Base-by-base conservation (phyloP, 2,113 vertebrate genomes). In the Cercopithecus mona region DNA sequence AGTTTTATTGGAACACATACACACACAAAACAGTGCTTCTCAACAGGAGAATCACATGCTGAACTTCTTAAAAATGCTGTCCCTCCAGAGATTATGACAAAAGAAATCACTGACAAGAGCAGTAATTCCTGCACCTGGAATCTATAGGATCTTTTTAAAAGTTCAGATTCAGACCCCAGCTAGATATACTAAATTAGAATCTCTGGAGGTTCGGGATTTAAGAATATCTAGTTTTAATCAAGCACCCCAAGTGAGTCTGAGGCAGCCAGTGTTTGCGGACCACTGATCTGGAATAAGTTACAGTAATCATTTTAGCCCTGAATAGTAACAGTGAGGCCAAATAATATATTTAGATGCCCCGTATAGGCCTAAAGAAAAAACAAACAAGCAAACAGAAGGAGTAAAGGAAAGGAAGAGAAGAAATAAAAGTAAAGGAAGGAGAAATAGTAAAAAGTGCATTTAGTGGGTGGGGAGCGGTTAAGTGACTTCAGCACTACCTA, bases 21-120 rank as follows among this genome's bases (percentile, higher is more conserved):
- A 82, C 38, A 70, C 38, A 73, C 70, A 73, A 40, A 25, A 27
- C 22, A 93, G 32, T 75, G 64, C 91, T 52, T 68, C 1, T 68
- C n/a, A 82, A 76, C 9, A 78, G 48, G 35, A 61, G 40, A 68
- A 40, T 90, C 55, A 84, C 40, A 70, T 13, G 23, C 25, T 75
- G 22, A 94, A 91, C 40, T 50, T 84, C 61, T 45, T 84, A 83
- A 91, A 94, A 97, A 61, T 78, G 48, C 59, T 90, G 30, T 40
- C 48, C 18, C 18, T 55, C 30, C 40, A 90, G n/a, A 94, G n/a
- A 88, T 6, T 57, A 14, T 48, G 35, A 48, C 73, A 79, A 85
- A 80, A 90, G 25, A 70, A 64, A 72, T 23, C 16, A 45, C 59
- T 35, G 11, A 35, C 1, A 61, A 45, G 27, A 80, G 12, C 35